These are phyloP conservation scores for Cantharis rufa DNA, from an alignment of 2,888 invertebrate species.

Conservation along the genomic window DNA sequence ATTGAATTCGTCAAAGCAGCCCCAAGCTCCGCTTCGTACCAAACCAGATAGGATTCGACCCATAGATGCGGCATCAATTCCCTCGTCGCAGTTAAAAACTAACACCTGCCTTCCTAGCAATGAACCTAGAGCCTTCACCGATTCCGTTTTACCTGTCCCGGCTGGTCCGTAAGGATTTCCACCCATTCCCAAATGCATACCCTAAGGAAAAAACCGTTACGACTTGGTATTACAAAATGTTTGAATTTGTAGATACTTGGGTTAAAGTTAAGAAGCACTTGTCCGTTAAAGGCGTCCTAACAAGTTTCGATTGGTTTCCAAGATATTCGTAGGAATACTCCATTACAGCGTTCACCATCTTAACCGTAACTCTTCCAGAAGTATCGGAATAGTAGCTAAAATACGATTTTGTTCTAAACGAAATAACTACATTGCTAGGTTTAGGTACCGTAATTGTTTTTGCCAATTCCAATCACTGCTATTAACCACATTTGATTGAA, in stretches of 20 bases:
- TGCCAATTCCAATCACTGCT: slow-evolving; percentile 91
- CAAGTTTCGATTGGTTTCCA: slow-evolving; percentile 93
- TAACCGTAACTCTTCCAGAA: slow-evolving; percentile 69
- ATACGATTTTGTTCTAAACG: neutral
- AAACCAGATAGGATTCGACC: slow-evolving; percentile 91
- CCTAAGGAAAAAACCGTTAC: slow-evolving; percentile 55
- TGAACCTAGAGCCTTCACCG: slow-evolving; percentile 92
- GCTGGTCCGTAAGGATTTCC: slow-evolving; percentile 99
- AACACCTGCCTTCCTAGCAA: slow-evolving; percentile 91
- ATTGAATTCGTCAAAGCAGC: slow-evolving; percentile 99
- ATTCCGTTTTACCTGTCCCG: slow-evolving; percentile 98
- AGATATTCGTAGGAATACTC: slow-evolving; percentile 97
- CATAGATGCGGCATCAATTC: slow-evolving; percentile 94
- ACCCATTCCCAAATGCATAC: slow-evolving; percentile 93
- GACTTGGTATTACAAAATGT: neutral
- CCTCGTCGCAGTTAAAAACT: slow-evolving; percentile 98
- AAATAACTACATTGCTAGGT: neutral
- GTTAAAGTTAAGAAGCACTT: slow-evolving; percentile 97
- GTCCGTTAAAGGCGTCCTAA: slow-evolving; percentile 94
- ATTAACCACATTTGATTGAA: slow-evolving; percentile 69
- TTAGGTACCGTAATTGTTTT: slow-evolving; percentile 80
- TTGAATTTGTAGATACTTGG: slow-evolving; percentile 65
- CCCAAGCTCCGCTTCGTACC: slow-evolving; percentile 96
- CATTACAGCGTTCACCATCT: slow-evolving; percentile 94
- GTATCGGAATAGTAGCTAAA: slow-evolving; percentile 70